phyloP scores from a whole-genome alignment of 2,113 vertebrate genomes.

The Pleuronectes platessa region DNA sequence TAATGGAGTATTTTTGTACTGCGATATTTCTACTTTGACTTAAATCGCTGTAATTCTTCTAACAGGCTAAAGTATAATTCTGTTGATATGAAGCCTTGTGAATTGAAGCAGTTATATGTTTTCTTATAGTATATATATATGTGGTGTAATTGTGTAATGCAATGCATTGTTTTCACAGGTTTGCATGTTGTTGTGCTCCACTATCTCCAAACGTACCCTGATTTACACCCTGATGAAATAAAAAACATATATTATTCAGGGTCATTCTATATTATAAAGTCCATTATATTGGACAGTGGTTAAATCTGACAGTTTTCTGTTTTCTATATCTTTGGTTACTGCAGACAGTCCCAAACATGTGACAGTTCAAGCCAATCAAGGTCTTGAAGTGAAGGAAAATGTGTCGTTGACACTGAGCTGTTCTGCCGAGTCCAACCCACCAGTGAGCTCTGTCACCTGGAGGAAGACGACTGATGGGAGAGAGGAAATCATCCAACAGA shows the following conservation, averaged over 20 bases:
- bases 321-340: not conserved
- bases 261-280: not conserved
- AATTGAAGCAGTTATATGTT: too few relatives aligned
- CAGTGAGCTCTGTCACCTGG: too few relatives aligned
- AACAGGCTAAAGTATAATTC: too few relatives aligned
- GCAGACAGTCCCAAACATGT: conserved; percentile 70
- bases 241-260: not conserved
- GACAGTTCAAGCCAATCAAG: not conserved
- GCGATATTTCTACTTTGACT: too few relatives aligned
- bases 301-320: not conserved
- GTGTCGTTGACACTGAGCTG: conserved; percentile 52
- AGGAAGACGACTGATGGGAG: too few relatives aligned
- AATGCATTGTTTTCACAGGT: not conserved
- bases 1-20: too few relatives aligned
- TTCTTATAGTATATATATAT: too few relatives aligned
- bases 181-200: not conserved
- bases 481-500: too few relatives aligned
- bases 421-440: conserved; percentile 35
- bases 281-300: not conserved
- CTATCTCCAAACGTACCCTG: too few relatives aligned
- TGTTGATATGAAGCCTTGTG: too few relatives aligned
- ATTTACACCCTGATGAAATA: not conserved
- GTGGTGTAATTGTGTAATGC: not conserved
- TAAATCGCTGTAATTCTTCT: too few relatives aligned
- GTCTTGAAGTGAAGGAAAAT: conserved; percentile 35